phyloP scores from a whole-genome alignment of 2,113 vertebrate genomes.

The Pardalotus punctatus region DNA sequence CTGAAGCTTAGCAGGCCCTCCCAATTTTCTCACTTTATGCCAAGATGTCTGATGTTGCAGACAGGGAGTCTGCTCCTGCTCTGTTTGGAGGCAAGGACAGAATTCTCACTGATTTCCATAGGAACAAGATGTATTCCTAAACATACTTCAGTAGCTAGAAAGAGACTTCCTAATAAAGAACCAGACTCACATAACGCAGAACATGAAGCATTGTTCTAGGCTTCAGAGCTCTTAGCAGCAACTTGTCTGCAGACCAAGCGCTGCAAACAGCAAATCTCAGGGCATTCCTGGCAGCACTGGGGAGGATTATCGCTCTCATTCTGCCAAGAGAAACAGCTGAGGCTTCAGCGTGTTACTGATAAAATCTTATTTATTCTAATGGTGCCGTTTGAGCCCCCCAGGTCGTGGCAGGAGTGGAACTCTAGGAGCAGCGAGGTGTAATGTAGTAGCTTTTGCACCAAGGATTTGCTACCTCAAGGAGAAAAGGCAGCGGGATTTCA shows the following conservation, averaged over 20 bases:
- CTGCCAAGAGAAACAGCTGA: not conserved
- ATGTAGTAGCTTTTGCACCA: not conserved
- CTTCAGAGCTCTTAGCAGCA: not conserved
- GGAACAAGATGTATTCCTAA: conserved; percentile 59
- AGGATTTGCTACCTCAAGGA: not conserved
- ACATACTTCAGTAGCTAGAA: conserved; percentile 38
- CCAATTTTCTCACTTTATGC: not conserved
- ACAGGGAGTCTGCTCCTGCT: conserved; percentile 5
- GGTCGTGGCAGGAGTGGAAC: not conserved
- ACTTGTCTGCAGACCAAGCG: not conserved
- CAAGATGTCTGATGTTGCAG: not conserved
- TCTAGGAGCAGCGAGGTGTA: not conserved
- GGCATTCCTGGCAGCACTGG: not conserved
- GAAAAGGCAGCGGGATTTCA: not conserved
- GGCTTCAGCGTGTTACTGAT: not conserved
- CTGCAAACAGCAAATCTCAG: not conserved
- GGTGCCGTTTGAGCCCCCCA: not conserved
- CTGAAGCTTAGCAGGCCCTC: conserved; percentile 11
- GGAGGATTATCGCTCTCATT: not conserved
- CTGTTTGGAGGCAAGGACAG: conserved; percentile 5
- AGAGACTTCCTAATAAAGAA: conserved; percentile 56
- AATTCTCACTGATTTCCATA: conserved; percentile 43
- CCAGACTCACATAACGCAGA: not conserved
- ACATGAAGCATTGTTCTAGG: not conserved
- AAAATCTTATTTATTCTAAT: not conserved